Evolutionary conservation across 2,888 invertebrate species (phyloP).

Genomic region (Hydriomena furcata): DNA sequence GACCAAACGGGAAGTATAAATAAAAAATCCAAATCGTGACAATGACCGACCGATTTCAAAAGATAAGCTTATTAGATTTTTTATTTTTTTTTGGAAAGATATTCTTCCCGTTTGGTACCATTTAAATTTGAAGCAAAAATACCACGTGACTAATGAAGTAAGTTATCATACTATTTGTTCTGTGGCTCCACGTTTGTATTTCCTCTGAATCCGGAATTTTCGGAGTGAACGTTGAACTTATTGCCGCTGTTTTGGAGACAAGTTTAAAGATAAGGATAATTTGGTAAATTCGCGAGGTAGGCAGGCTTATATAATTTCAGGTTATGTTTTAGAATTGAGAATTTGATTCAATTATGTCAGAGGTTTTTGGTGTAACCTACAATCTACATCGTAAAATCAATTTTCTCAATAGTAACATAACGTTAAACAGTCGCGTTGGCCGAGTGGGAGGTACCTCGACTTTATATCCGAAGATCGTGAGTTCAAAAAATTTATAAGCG

Average conservation of each 20-base stretch:
- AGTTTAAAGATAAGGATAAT: conserved; percentile 19
- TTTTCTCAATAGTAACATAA: neutral
- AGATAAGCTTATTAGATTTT: too few relatives aligned
- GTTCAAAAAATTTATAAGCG: too few relatives aligned
- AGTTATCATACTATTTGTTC: neutral
- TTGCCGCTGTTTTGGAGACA: conserved; percentile 20
- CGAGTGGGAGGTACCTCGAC: too few relatives aligned
- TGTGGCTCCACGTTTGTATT: conserved; percentile 6
- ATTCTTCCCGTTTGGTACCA: too few relatives aligned
- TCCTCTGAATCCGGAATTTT: conserved; percentile 12
- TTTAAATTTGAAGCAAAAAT: too few relatives aligned
- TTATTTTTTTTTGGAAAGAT: too few relatives aligned
- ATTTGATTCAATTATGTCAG: conserved; percentile 12
- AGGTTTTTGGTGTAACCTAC: neutral
- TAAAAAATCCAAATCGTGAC: too few relatives aligned
- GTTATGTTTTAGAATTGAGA: conserved; percentile 4
- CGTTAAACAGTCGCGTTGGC: too few relatives aligned
- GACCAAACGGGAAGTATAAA: too few relatives aligned
- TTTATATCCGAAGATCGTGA: too few relatives aligned
- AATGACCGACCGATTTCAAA: too few relatives aligned
- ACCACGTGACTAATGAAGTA: too few relatives aligned
- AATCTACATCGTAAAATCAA: neutral
- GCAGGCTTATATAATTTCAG: conserved; percentile 8
- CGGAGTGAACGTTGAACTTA: conserved; percentile 17
- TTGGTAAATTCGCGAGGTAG: conserved; percentile 17